Conservation (phyloP, 2,888 invertebrate species). For the Blera fallax region DNA sequence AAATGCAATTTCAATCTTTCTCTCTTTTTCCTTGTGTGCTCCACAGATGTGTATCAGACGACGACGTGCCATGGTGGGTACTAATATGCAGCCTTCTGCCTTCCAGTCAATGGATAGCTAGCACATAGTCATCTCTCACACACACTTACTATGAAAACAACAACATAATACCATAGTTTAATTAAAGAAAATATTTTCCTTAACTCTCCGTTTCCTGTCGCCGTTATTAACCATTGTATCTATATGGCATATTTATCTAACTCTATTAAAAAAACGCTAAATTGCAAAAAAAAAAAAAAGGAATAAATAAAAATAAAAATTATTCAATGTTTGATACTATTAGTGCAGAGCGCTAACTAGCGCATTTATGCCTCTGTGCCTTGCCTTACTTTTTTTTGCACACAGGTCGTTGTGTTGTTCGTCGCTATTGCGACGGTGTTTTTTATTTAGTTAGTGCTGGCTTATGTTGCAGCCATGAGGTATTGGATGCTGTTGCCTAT, state of each 20-base stretch:
- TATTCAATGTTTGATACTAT: conserved; percentile 56
- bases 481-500: conserved; percentile 26
- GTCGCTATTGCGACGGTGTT: conserved; percentile 16
- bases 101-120: conserved; percentile 27
- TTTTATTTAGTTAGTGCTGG: neutral
- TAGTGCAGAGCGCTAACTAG: conserved; percentile 55
- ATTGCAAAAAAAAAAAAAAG: conserved; percentile 43
- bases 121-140: conserved; percentile 1
- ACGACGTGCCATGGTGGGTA: conserved; percentile 19
- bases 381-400: conserved; percentile 21
- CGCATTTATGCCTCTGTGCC: conserved; percentile 38
- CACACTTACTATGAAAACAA: conserved; percentile 33
- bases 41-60: conserved; percentile 48
- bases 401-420: conserved; percentile 6
- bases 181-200: conserved; percentile 75
- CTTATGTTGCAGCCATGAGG: conserved; percentile 29
- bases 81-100: conserved; percentile 42
- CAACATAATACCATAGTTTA: conserved; percentile 71
- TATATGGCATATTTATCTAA: conserved; percentile 76
- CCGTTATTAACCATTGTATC: conserved; percentile 64
- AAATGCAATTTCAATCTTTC: conserved; percentile 67
- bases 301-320: conserved; percentile 8
- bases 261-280: conserved; percentile 54
- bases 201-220: conserved; percentile 74
- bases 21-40: neutral